Percentiles rank a stretch among this genome's conserved stretches.
Evolutionary conservation across 2,888 invertebrate species (phyloP).

Genomic region (Zaprionus lineosus): DNA sequence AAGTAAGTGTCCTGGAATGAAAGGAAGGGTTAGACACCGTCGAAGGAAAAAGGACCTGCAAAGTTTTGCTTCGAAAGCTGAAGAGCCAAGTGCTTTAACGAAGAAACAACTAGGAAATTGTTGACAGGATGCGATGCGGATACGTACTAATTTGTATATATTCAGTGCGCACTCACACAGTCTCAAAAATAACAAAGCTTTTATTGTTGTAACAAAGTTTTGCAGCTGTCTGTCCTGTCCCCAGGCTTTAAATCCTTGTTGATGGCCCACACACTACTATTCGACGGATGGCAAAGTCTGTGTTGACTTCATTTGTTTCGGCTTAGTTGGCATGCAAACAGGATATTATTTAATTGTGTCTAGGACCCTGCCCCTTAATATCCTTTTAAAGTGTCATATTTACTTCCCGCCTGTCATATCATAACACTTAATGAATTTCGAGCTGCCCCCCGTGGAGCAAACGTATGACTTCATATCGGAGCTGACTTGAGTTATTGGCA

Average conservation of each 20-base stretch:
- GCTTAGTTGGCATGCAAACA: conserved; percentile 17
- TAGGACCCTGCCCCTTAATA: conserved; percentile 4
- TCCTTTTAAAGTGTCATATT: conserved; percentile 7
- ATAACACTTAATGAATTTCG: conserved; percentile 40
- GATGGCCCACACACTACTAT: no score
- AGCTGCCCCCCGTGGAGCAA: conserved; percentile 7
- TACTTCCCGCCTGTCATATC: conserved; percentile 6
- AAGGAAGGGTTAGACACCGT: conserved; percentile 20
- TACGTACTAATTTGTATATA: conserved; percentile 77
- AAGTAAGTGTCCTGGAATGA: conserved; percentile 31
- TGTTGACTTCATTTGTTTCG: conserved; percentile 47
- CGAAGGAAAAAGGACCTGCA: conserved; percentile 35
- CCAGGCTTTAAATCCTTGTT: not conserved
- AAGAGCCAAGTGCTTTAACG: conserved; percentile 60
- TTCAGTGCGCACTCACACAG: conserved; percentile 44
- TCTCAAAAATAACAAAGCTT: conserved; percentile 32
- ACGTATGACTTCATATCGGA: conserved; percentile 47
- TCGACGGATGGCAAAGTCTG: conserved; percentile 19
- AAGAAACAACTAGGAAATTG: conserved; percentile 74
- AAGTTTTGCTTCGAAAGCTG: conserved; percentile 46
- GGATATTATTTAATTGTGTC: conserved; percentile 67
- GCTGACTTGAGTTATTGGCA: conserved; percentile 29
- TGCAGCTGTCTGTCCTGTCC: conserved; percentile 32
- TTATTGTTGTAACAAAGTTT: no score
- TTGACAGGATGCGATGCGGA: conserved; percentile 80